Evolutionary conservation across 2,797 vertebrate species (phyloP), one percentile per base, ranked within the genome.

Genomic region (Ptychobarbus kaznakovi): DNA sequence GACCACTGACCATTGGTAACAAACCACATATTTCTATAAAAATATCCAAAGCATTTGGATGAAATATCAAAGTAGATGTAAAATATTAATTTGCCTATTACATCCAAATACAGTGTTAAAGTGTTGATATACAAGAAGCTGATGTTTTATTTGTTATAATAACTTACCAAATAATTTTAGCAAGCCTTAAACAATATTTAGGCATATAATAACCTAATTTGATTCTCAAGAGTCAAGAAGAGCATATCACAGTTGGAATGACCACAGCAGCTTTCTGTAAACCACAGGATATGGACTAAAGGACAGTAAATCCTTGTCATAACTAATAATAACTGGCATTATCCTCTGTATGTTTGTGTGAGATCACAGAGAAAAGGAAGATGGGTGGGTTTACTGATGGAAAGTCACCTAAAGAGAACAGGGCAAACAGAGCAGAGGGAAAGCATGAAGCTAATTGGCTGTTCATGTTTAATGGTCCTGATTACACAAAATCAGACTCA

Each of bases 241-340:
- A 72, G 22, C 22, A 72, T 44, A 72, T 44, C 69, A 20, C 66
- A 44, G 69, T 20, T 73, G n/a, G 22, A 9, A 28, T 46, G 70
- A 46, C 42, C 13, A 28, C 40, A 72, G 10, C 11, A 7, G 6
- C 25, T 46, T 73, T 25, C n/a, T 74, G 70, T 10, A 28, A 49
- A 28, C 7, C 15, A 73, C 42, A 74, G 46, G 25, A 74, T 32
- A 32, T 51, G 44, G 44, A 44, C 40, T 72, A n/a, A 72, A 42
- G 11, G 69, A 72, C 22, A n/a, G 32, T 12, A 44, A 72, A 10
- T 3, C 42, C 6, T 72, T 46, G 69, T 25, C 69, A 72, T 72
- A 72, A 72, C 69, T n/a, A 53, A 38, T n/a, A 53, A 76, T 56
- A 76, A 76, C 28, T 75, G 46, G 32, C 12, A 28, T 46, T 44